These are phyloP conservation scores for Patella pellucida DNA, from an alignment of 2,888 invertebrate species.

Conservation along the genomic window DNA sequence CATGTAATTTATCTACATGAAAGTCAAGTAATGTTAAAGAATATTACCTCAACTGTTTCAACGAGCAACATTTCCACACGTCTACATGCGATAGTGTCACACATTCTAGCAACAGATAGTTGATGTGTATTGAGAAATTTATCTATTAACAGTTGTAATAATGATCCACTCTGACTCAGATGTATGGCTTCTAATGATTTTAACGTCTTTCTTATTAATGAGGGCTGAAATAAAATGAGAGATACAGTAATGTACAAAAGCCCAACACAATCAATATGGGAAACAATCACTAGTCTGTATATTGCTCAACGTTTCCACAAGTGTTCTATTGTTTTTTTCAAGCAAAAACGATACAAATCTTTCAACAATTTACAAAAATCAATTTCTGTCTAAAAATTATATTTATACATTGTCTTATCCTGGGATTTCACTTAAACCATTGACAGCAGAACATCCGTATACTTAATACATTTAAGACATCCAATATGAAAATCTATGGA, in stretches of 20 bases:
- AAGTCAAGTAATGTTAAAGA: not conserved
- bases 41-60: slow-evolving; percentile 71
- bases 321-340: not conserved
- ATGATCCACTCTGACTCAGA: slow-evolving; percentile 80
- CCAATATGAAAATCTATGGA: too few relatives aligned
- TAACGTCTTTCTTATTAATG: slow-evolving; percentile 79
- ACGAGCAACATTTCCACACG: slow-evolving; percentile 80
- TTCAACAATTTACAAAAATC: too few relatives aligned
- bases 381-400: too few relatives aligned
- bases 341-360: not conserved
- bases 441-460: too few relatives aligned
- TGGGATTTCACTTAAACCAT: too few relatives aligned
- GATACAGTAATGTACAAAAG: not conserved
- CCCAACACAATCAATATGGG: not conserved
- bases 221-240: slow-evolving; percentile 73
- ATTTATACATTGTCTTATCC: too few relatives aligned
- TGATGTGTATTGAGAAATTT: slow-evolving; percentile 80
- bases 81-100: slow-evolving; percentile 80
- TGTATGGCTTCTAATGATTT: slow-evolving; percentile 78
- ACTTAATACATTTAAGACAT: too few relatives aligned
- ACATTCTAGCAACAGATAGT: slow-evolving; percentile 78
- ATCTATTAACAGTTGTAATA: slow-evolving; percentile 78
- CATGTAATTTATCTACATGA: not conserved
- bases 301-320: not conserved
- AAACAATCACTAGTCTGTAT: not conserved